Evolutionary conservation across 2,888 invertebrate genomes (phyloP), one percentile per base, ranked within the genome.

Genomic region (Diarsia mendica): DNA sequence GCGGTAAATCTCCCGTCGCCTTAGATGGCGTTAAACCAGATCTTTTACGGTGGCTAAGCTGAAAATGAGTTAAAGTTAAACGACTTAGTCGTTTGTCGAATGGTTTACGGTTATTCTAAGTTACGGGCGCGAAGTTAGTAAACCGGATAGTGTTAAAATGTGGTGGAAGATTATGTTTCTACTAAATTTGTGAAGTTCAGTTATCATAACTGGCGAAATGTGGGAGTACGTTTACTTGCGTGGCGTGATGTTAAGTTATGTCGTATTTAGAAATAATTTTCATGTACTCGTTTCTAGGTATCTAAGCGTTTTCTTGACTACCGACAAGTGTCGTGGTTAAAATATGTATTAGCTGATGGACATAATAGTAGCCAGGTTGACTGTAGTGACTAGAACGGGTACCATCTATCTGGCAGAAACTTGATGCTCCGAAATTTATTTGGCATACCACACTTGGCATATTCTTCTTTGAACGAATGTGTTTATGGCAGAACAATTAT

Each of bases 51-150:
- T 85, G 69, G 76, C 89, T 91, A 85, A 93, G 93, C 91, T 91
- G 85, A 89, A 88, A 90, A 88, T 92, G 92, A 91, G 91, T 94
- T 93, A 94, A 94, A 93, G 91, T 94, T 94, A 93, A 94, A 94
- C 93, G 93, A 91, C 89, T 89, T 72, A 83, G 92, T 93, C 93
- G 93, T 94, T 94, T 91, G 89, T 90, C 87, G 86, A 87, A 88
- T 86, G 88, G 76, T 93, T 93, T 90, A 90, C 84, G 84, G 84
- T 79, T 78, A 87, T 79, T 81, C 80, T 82, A 72, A 87, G 86
- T 87, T 88, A 88, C 80, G 84, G 88, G 85, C 76, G 80, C 85
- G 65, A 75, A 82, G 83, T 86, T 77, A 82, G 75, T 79, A 75
- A 82, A 70, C 69, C 61, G 74, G 77, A 51, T 84, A 77, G 73